Conservation (phyloP, 2,113 vertebrate species). For the Ascaphus truei region DNA sequence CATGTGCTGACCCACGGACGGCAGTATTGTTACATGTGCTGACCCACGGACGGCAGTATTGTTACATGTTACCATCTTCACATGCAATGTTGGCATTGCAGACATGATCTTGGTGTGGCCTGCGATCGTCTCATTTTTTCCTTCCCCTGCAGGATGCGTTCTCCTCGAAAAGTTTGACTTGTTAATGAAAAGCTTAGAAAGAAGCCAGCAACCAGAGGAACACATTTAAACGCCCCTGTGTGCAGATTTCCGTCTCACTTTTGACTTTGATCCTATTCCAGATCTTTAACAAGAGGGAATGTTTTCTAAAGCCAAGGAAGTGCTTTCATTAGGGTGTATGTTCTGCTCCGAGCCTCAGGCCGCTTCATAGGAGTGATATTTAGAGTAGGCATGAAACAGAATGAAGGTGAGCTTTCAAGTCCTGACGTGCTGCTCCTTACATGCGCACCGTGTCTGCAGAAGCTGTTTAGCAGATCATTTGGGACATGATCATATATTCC, state of each 20-base stretch:
- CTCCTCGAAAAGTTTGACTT: neutral
- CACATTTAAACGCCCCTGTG: neutral
- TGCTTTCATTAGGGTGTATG: neutral
- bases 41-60: no score
- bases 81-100: no score
- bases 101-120: no score
- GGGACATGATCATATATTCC: no score
- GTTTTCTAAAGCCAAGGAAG: slow-evolving; percentile 2
- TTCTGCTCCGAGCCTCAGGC: neutral
- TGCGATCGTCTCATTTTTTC: no score
- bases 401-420: neutral
- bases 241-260: neutral
- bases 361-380: neutral
- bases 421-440: no score
- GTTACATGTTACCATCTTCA: no score
- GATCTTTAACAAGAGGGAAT: neutral
- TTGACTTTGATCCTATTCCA: slow-evolving; percentile 12
- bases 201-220: neutral
- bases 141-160: neutral
- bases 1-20: no score
- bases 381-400: neutral
- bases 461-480: no score
- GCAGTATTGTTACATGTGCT: no score
- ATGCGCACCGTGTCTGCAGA: no score
- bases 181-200: neutral